Conservation (phyloP, 2,797 vertebrate genomes). For the Okamejei kenojei region DNA sequence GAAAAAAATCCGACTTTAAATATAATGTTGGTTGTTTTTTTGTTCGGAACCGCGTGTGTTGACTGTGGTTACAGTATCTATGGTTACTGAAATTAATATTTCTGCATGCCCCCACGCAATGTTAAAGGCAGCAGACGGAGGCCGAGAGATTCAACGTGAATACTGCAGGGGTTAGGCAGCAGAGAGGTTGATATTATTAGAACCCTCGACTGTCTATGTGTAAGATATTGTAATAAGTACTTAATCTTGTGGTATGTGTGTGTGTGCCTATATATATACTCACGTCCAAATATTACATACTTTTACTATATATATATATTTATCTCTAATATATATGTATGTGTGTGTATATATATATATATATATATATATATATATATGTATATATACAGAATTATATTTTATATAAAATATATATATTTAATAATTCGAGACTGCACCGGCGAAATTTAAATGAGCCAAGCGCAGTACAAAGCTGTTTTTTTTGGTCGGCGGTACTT, state of each 20-base stretch:
- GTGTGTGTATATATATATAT: too few species aligned
- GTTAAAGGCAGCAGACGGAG: background rate
- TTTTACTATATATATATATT: too few species aligned
- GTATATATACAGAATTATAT: too few species aligned
- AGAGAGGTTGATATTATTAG: background rate
- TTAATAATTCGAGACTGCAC: background rate
- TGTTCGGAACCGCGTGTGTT: background rate
- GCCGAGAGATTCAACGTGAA: background rate
- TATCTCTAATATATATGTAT: too few species aligned
- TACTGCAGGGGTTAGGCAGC: background rate
- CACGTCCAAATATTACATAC: too few species aligned
- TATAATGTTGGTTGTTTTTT: background rate
- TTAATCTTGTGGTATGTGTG: too few species aligned
- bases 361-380: too few species aligned
- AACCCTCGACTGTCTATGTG: background rate
- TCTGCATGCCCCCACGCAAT: background rate
- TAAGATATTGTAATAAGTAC: background rate
- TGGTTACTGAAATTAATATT: slow-evolving; percentile 22
- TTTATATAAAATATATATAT: too few species aligned
- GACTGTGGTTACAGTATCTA: background rate
- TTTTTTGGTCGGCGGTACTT: too few species aligned
- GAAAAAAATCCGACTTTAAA: background rate
- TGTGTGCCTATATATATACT: too few species aligned
- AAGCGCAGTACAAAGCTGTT: background rate
- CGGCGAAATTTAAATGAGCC: background rate